Conservation (phyloP, 1,140 invertebrate species). For the Drusus annulatus region DNA sequence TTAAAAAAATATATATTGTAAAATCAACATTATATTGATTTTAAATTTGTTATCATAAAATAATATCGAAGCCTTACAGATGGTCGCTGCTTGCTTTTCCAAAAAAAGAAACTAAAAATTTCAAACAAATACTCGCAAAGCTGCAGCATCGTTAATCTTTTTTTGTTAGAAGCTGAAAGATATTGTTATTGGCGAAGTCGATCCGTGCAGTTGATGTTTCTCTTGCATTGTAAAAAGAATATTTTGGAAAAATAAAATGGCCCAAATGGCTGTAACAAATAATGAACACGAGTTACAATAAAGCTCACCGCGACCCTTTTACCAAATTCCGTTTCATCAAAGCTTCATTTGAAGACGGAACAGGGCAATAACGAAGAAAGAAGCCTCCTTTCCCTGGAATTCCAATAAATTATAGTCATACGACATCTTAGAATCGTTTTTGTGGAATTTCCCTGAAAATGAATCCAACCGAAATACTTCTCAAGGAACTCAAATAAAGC, state of each 20-base stretch:
- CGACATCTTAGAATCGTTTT: slow-evolving; percentile 20
- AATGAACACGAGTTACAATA: background rate
- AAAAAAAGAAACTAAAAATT: too few relatives aligned
- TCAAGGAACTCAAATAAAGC: slow-evolving; percentile 16
- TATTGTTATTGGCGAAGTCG: too few relatives aligned
- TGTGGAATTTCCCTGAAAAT: slow-evolving; percentile 41
- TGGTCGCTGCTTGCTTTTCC: too few relatives aligned
- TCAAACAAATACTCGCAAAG: too few relatives aligned
- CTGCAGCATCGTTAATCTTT: too few relatives aligned
- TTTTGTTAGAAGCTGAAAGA: too few relatives aligned
- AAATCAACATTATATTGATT: too few relatives aligned
- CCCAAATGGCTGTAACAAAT: slow-evolving; percentile 9
- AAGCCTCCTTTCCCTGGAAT: slow-evolving; percentile 5
- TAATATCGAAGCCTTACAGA: too few relatives aligned
- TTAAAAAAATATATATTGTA: too few relatives aligned
- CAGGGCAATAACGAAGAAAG: slow-evolving; percentile 22
- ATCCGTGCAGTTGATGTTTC: too few relatives aligned
- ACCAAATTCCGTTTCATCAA: slow-evolving; percentile 15
- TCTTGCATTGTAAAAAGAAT: too few relatives aligned
- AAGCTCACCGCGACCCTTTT: slow-evolving; percentile 7
- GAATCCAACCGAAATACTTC: slow-evolving; percentile 16
- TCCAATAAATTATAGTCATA: slow-evolving; percentile 41
- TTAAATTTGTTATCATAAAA: too few relatives aligned
- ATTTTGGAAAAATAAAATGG: background rate
- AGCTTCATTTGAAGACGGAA: slow-evolving; percentile 13